phyloP scores from a whole-genome alignment of 2,797 vertebrate genomes.

The Rhincodon typus region DNA sequence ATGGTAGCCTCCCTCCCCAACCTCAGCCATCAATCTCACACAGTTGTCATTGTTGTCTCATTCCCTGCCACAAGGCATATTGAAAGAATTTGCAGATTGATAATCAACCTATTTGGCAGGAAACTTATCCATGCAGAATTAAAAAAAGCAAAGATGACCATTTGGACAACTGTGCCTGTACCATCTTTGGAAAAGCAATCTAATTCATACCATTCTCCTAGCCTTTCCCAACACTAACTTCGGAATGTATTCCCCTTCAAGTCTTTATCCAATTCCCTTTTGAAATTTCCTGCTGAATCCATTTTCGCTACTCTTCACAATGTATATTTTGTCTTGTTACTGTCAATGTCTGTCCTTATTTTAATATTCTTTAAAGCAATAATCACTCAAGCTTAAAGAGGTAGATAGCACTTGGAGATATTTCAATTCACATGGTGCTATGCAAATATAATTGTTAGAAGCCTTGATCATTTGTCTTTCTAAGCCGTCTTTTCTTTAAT shows the following conservation, averaged over 20 bases:
- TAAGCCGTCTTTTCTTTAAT: background rate
- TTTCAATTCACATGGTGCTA: background rate
- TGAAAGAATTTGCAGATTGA: too few species aligned
- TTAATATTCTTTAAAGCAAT: background rate
- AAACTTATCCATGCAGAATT: background rate
- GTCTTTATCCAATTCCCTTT: background rate
- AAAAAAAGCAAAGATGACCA: background rate
- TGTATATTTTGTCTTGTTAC: background rate
- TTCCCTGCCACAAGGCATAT: too few species aligned
- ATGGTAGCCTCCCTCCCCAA: too few species aligned
- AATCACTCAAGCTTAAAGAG: background rate
- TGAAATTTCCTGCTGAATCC: background rate
- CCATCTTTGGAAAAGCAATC: background rate
- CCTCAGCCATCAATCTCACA: too few species aligned
- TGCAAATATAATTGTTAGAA: background rate
- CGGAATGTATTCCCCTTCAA: background rate
- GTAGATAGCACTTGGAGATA: background rate
- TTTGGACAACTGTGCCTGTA: background rate
- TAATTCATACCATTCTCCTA: background rate
- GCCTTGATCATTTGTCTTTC: background rate
- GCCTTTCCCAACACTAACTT: background rate
- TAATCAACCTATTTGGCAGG: too few species aligned
- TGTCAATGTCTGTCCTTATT: background rate
- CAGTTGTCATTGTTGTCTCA: too few species aligned
- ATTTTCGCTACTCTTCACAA: background rate